phyloP scores from a whole-genome alignment of 2,888 invertebrate species.

The Cheilosia urbana region DNA sequence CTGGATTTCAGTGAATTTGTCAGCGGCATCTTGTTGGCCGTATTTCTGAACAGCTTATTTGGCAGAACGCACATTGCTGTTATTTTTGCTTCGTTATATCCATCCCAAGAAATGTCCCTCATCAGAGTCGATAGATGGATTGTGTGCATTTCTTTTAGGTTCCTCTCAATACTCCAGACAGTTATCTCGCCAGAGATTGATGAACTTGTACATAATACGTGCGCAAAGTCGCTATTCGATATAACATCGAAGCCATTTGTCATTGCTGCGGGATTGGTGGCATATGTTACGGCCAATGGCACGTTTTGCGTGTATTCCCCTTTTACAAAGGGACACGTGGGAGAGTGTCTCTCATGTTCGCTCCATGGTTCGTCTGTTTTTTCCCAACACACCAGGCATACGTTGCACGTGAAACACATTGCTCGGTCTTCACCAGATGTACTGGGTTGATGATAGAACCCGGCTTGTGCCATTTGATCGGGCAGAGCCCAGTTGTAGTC shows the following conservation, averaged over 20 bases:
- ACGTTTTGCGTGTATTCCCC: conserved; percentile 98
- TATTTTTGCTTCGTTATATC: conserved; percentile 84
- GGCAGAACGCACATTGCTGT: conserved; percentile 92
- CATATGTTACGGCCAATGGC: conserved; percentile 93
- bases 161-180: conserved; percentile 93
- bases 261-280: conserved; percentile 90
- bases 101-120: conserved; percentile 80
- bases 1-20: conserved; percentile 79
- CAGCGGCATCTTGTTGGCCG: conserved; percentile 77
- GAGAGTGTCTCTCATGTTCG: conserved; percentile 97
- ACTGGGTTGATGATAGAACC: conserved; percentile 97
- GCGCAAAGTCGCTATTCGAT: conserved; percentile 87
- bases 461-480: conserved; percentile 98
- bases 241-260: conserved; percentile 85
- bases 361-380: conserved; percentile 99
- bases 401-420: conserved; percentile 97
- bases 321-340: conserved; percentile 96
- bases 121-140: conserved; percentile 83
- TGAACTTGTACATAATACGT: conserved; percentile 85
- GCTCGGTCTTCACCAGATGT: conserved; percentile 95
- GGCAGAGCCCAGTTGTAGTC: conserved; percentile 98
- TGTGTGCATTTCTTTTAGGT: conserved; percentile 88
- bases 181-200: conserved; percentile 88
- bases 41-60: conserved; percentile 82
- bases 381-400: conserved; percentile 98